Conservation (phyloP, 2,797 vertebrate species). For the Crax fasciolata region DNA sequence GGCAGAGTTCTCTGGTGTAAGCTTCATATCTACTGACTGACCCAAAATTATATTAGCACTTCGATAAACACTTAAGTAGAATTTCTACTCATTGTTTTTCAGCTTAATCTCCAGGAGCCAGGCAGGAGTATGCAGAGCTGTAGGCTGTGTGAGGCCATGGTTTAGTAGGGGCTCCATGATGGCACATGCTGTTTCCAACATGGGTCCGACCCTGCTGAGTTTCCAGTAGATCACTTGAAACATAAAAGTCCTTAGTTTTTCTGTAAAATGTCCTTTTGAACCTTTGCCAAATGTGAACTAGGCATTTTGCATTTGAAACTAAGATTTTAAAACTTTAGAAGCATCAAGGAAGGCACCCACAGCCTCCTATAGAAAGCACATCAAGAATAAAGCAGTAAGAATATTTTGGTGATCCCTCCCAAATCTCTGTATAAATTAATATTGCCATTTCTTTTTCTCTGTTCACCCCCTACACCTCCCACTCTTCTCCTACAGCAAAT, state of each 20-base stretch:
- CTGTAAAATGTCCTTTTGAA: slow-evolving; percentile 51
- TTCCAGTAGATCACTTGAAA: slow-evolving; percentile 46
- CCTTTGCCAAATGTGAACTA: slow-evolving; percentile 2
- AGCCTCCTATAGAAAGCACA: neutral
- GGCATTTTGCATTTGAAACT: slow-evolving; percentile 39
- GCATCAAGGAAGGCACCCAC: neutral
- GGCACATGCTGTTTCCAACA: neutral
- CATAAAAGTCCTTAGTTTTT: slow-evolving; percentile 8
- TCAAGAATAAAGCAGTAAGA: neutral
- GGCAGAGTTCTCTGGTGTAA: neutral
- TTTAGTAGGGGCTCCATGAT: neutral
- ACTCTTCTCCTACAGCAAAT: neutral
- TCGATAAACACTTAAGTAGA: neutral
- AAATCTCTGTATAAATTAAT: neutral
- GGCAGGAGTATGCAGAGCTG: rapidly evolving
- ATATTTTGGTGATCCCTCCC: neutral
- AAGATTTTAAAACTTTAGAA: slow-evolving; percentile 58
- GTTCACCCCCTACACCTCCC: neutral
- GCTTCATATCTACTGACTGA: neutral
- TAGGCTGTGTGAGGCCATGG: neutral
- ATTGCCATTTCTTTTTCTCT: neutral
- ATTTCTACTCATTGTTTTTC: neutral
- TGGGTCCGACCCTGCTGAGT: neutral
- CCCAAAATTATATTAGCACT: neutral
- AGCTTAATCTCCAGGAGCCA: neutral